These are phyloP conservation scores for Gasterosteus nipponicus DNA, from an alignment of 2,113 vertebrate genomes.

Conservation along the genomic window DNA sequence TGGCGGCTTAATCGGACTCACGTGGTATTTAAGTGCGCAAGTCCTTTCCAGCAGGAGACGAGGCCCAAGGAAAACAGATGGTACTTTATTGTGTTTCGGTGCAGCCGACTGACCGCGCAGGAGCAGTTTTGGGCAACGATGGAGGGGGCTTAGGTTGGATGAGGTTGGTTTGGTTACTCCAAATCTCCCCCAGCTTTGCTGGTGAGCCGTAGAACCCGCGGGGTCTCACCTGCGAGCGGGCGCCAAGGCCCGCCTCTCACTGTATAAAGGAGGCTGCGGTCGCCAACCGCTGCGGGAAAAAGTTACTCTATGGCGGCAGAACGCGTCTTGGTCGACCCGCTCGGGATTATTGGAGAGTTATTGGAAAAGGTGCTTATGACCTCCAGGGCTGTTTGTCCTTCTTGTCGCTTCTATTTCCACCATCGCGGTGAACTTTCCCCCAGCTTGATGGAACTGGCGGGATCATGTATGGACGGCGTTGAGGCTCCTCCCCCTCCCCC, in stretches of 20 bases:
- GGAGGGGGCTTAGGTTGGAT: slow-evolving; percentile 1
- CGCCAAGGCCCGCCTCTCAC: too few species aligned
- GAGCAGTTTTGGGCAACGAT: slow-evolving; percentile 49
- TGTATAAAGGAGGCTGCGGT: too few species aligned
- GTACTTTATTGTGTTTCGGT: slow-evolving; percentile 70
- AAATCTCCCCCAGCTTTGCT: slow-evolving; percentile 7
- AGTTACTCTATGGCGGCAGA: slow-evolving; percentile 15
- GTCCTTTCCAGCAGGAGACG: slow-evolving; percentile 58
- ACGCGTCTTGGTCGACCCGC: slow-evolving; percentile 32
- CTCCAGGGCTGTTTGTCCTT: too few species aligned
- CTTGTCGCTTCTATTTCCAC: too few species aligned
- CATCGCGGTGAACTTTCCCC: too few species aligned
- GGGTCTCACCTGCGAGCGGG: too few species aligned
- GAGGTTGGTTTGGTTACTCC: slow-evolving; percentile 8
- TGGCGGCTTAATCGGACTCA: slow-evolving; percentile 76
- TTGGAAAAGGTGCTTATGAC: slow-evolving; percentile 41
- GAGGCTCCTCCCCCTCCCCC: slow-evolving; percentile 42
- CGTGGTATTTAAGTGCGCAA: slow-evolving; percentile 75
- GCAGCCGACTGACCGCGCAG: slow-evolving; percentile 41
- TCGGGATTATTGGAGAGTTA: slow-evolving; percentile 22
- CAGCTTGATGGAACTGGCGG: slow-evolving; percentile 45
- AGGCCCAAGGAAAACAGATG: slow-evolving; percentile 66
- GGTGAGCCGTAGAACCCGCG: slow-evolving; percentile 22
- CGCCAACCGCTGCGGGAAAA: slow-evolving; percentile 27
- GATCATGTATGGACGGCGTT: slow-evolving; percentile 51